phyloP scores from a whole-genome alignment of 2,797 vertebrate genomes.

The Graptemys geographica region DNA sequence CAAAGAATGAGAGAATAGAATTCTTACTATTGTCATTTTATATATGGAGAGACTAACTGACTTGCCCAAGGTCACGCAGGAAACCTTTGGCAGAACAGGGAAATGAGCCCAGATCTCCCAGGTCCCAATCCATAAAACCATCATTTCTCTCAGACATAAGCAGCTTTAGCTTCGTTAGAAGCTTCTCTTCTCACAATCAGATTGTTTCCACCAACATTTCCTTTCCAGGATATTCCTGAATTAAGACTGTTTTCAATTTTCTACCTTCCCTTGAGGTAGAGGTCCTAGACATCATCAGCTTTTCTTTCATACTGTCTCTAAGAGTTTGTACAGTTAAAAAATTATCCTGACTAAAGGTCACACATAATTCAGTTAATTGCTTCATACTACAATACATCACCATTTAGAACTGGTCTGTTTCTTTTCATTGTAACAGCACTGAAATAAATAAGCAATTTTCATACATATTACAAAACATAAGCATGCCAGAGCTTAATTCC shows the following conservation, averaged over 20 bases:
- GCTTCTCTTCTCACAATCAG: neutral
- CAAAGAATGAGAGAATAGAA: neutral
- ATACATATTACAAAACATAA: constrained; percentile 70
- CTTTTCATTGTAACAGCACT: constrained; percentile 62
- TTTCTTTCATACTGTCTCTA: constrained; percentile 27
- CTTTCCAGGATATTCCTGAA: neutral
- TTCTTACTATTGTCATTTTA: neutral
- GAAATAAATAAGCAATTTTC: constrained; percentile 76
- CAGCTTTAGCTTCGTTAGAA: neutral
- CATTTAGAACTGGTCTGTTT: constrained; percentile 69
- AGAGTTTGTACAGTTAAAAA: constrained; percentile 46
- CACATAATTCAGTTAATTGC: constrained; percentile 68
- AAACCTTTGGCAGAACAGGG: fast-evolving
- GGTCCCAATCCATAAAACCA: neutral
- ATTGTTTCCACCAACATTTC: neutral
- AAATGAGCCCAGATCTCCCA: neutral
- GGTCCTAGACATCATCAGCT: neutral
- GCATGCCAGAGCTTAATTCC: constrained; percentile 65
- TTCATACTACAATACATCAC: constrained; percentile 63
- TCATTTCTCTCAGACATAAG: neutral
- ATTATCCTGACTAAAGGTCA: constrained; percentile 53
- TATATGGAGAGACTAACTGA: neutral
- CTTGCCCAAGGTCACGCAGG: neutral
- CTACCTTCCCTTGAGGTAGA: neutral
- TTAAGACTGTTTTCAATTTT: neutral